Evolutionary conservation across 2,113 vertebrate species (phyloP), one percentile per base, ranked within the genome.

Genomic region (Antennarius striatus): DNA sequence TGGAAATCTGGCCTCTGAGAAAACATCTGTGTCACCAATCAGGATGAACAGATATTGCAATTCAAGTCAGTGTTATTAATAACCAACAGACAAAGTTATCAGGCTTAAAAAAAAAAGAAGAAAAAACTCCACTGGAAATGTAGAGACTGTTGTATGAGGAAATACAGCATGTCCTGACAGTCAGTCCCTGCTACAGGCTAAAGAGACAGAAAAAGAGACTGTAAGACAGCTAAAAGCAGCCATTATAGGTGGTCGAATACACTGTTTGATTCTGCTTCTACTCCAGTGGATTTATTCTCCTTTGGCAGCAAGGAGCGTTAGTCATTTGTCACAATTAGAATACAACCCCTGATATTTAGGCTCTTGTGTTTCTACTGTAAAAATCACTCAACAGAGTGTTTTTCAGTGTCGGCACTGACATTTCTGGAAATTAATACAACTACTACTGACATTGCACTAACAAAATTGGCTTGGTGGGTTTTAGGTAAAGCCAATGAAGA

Each of bases 21-120:
- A 3, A 40, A 10, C 10, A 40, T 40, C 10, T 47, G 42, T 42
- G 17, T 5, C 56, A 57, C 7, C 22, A 49, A 39, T 46, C 9
- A 11, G 16, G 36, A 29, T 13, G 22, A 12, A 70, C 10, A 11
- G 4, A 61, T 11, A 17, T 45, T 56, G 17, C 47, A 75, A 13
- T n/a, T 16, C 74, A 51, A 63, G 39, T 63, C 43, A 28, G 28
- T 60, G 29, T 62, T 42, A 68, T 70, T 63, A 56, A 46, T 14
- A 52, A 14, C 17, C 1, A 46, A 12, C 12, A 55, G 56, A 61
- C 45, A 65, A 29, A 5, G 8, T 39, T 14, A 65, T 64, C 11
- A 40, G 13, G 16, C 6, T 22, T 22, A 22, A 22, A 22, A 22
- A 22, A 22, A 22, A 22, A 22, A n/a, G n/a, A n/a, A n/a, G n/a